These are phyloP conservation scores for Seriola quinqueradiata DNA, from an alignment of 2,113 vertebrate species.

Conservation along the genomic window DNA sequence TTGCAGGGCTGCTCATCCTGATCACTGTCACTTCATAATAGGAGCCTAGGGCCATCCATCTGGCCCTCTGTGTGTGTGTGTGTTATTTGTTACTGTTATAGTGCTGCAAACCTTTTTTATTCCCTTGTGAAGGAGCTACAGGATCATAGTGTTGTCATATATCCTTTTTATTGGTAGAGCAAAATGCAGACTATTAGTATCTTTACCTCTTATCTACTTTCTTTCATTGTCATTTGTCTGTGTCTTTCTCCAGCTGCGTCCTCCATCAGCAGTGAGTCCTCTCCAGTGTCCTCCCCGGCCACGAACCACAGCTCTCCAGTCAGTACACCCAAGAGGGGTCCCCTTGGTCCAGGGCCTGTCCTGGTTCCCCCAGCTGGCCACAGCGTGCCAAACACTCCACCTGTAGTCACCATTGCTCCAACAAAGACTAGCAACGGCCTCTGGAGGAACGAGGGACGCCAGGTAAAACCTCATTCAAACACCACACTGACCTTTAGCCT, in stretches of 20 bases:
- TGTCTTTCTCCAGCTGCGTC: conserved; percentile 85
- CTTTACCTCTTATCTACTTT: background rate
- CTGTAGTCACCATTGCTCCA: conserved; percentile 98
- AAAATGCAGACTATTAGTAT: background rate
- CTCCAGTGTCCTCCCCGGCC: conserved; percentile 95
- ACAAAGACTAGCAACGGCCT: conserved; percentile 98
- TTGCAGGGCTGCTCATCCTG: conserved; percentile 69
- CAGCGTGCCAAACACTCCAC: conserved; percentile 96
- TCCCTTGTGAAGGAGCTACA: conserved; percentile 16
- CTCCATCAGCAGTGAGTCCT: conserved; percentile 98
- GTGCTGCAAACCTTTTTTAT: conserved; percentile 23
- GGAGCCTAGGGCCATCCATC: conserved; percentile 71
- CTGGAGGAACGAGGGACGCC: conserved; percentile 95
- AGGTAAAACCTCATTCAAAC: conserved; percentile 82
- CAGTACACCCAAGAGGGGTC: conserved; percentile 96
- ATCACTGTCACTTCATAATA: conserved; percentile 74
- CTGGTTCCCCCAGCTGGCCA: conserved; percentile 93
- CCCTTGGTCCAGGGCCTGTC: conserved; percentile 95
- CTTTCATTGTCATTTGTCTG: conserved; percentile 13
- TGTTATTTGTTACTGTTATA: conserved; percentile 48
- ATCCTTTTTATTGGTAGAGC: conserved; percentile 7
- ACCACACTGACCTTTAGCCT: background rate
- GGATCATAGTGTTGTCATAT: conserved; percentile 19
- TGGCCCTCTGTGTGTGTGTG: conserved; percentile 25
- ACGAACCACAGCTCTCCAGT: conserved; percentile 99